phyloP scores from a whole-genome alignment of 2,113 vertebrate genomes.

The Cavia aperea region DNA sequence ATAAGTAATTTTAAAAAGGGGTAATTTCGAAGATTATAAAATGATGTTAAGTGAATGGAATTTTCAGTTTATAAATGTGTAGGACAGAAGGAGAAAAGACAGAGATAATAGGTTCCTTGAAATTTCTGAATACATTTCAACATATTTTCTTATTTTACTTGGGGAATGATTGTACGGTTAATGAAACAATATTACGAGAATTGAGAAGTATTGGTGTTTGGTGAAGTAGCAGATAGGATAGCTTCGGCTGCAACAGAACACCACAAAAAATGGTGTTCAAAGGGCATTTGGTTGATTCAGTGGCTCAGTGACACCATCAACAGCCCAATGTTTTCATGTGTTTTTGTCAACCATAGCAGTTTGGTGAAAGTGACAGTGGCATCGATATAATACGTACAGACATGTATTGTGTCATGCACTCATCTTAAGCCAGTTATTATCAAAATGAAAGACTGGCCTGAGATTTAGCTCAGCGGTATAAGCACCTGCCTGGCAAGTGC shows the following conservation, averaged over 20 bases:
- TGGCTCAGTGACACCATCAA: background rate
- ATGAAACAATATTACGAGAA: background rate
- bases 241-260: conserved; percentile 13
- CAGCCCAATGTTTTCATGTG: background rate
- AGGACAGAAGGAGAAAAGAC: background rate
- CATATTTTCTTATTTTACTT: background rate
- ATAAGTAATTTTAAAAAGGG: background rate
- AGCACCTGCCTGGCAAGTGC: too few species aligned
- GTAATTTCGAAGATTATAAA: background rate
- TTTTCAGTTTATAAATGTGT: conserved; percentile 5
- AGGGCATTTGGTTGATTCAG: background rate
- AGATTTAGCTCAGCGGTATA: too few species aligned
- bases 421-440: background rate
- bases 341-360: background rate
- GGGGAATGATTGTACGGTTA: background rate
- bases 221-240: background rate
- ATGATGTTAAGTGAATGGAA: background rate
- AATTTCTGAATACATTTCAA: background rate
- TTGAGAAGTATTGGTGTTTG: background rate
- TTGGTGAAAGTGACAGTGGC: background rate
- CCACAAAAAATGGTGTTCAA: background rate
- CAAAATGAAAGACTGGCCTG: background rate
- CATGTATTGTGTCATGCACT: background rate
- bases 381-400: background rate
- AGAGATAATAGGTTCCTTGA: background rate